These are phyloP conservation scores for Oikopleura dioica DNA, from an alignment of 23 tunicate genomes.

Conservation along the genomic window DNA sequence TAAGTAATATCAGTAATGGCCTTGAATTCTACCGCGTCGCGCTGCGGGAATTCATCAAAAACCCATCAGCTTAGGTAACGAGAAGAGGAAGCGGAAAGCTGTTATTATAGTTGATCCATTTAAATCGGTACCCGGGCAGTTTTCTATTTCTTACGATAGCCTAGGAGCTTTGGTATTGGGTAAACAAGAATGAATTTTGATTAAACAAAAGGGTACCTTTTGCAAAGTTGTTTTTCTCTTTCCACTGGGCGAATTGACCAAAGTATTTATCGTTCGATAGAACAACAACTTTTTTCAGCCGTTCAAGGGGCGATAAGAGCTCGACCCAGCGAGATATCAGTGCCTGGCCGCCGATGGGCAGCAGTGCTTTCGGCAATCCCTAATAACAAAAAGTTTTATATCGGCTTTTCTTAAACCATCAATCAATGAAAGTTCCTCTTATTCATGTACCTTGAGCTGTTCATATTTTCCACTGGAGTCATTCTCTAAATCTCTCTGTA, in stretches of 20 bases:
- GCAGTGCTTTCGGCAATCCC: slow-evolving; percentile 31
- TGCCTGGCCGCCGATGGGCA: slow-evolving; percentile 33
- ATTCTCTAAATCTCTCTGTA: slow-evolving; percentile 32
- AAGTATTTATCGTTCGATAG: slow-evolving; percentile 26
- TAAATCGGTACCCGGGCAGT: too few relatives aligned
- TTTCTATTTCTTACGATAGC: too few relatives aligned
- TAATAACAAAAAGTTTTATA: neutral
- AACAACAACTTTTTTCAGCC: slow-evolving; percentile 28
- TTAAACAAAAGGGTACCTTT: too few relatives aligned
- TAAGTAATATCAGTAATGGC: too few relatives aligned
- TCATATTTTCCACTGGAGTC: slow-evolving; percentile 14
- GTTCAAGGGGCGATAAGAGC: slow-evolving; percentile 14
- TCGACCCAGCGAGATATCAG: slow-evolving; percentile 46
- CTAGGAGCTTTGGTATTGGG: too few relatives aligned
- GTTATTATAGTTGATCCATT: too few relatives aligned
- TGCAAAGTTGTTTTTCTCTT: too few relatives aligned
- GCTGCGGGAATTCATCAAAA: too few relatives aligned
- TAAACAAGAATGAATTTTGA: too few relatives aligned
- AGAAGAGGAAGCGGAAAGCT: too few relatives aligned
- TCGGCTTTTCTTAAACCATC: neutral
- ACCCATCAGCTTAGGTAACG: too few relatives aligned
- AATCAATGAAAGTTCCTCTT: neutral
- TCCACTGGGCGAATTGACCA: slow-evolving; percentile 22
- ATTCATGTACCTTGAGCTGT: slow-evolving; percentile 18
- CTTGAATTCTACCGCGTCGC: too few relatives aligned